Evolutionary conservation across 2,113 vertebrate species (phyloP).

Genomic region (Mohoua ochrocephala): DNA sequence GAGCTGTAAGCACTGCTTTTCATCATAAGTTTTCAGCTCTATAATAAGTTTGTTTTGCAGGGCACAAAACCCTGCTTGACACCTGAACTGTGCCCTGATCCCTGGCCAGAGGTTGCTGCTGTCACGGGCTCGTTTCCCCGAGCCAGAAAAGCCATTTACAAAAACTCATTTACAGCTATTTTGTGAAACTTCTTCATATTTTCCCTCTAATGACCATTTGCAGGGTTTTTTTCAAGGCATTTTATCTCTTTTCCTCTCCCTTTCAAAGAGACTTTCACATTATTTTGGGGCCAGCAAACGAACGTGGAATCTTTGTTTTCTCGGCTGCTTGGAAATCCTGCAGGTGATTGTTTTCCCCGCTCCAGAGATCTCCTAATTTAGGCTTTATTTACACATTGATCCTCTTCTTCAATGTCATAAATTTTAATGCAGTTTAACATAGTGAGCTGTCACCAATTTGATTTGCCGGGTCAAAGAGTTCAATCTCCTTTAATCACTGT

Average conservation of each 20-base stretch:
- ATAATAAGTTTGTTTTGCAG: not conserved
- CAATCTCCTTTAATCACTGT: constrained; percentile 56
- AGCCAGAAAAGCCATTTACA: not conserved
- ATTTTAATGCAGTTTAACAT: constrained; percentile 67
- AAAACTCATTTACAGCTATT: not conserved
- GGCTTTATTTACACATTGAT: constrained; percentile 26
- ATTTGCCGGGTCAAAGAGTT: constrained; percentile 55
- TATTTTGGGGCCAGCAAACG: not conserved
- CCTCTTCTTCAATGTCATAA: constrained; percentile 24
- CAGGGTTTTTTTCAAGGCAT: not conserved
- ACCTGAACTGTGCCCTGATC: not conserved
- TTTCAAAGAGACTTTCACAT: not conserved
- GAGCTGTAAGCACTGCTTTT: not conserved
- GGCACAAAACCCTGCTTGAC: not conserved
- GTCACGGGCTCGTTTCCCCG: not conserved
- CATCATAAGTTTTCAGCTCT: constrained; percentile 30
- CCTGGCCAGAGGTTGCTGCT: not conserved
- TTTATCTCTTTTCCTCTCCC: not conserved
- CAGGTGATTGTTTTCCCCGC: not conserved
- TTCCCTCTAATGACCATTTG: constrained; percentile 44
- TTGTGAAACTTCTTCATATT: not conserved
- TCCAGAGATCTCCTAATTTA: not conserved
- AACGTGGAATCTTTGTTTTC: not conserved
- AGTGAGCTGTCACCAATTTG: constrained; percentile 52
- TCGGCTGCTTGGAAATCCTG: not conserved